A percentile compares a stretch with the other conserved stretches of the same genome.
Evolutionary conservation across 2,888 invertebrate species (phyloP).

Genomic region (Nebria brevicollis): DNA sequence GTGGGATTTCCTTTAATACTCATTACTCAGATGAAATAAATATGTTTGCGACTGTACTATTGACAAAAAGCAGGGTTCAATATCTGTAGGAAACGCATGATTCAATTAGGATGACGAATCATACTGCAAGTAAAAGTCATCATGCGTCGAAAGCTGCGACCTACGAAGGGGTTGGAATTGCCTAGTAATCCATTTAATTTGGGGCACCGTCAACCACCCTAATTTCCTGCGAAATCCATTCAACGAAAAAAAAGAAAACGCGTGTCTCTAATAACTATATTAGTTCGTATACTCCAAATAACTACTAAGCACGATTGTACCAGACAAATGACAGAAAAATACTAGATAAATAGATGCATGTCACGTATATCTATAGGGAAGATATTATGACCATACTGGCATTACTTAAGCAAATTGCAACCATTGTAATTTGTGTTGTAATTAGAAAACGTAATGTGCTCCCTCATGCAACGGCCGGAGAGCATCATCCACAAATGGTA

Average conservation of each 20-base stretch:
- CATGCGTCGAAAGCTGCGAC: slow-evolving; percentile 6
- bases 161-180: slow-evolving; percentile 15
- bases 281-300: background rate
- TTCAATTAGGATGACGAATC: slow-evolving; percentile 14
- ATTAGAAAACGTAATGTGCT: slow-evolving; percentile 43
- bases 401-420: slow-evolving; percentile 43
- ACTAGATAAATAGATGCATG: slow-evolving; percentile 5
- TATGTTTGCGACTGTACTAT: background rate
- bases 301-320: background rate
- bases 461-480: slow-evolving; percentile 33
- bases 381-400: slow-evolving; percentile 19
- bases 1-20: too few relatives aligned
- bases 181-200: slow-evolving; percentile 25
- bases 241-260: slow-evolving; percentile 5
- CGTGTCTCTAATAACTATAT: background rate
- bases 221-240: background rate
- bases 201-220: slow-evolving; percentile 2
- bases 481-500: slow-evolving; percentile 30
- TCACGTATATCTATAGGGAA: slow-evolving; percentile 17
- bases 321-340: slow-evolving; percentile 3
- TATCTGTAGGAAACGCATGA: background rate
- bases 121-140: slow-evolving; percentile 7
- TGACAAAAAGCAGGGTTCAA: background rate
- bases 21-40: background rate
- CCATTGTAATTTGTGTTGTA: slow-evolving; percentile 32